Conservation (phyloP, 1,140 invertebrate genomes). For the Drosophila sproati region DNA sequence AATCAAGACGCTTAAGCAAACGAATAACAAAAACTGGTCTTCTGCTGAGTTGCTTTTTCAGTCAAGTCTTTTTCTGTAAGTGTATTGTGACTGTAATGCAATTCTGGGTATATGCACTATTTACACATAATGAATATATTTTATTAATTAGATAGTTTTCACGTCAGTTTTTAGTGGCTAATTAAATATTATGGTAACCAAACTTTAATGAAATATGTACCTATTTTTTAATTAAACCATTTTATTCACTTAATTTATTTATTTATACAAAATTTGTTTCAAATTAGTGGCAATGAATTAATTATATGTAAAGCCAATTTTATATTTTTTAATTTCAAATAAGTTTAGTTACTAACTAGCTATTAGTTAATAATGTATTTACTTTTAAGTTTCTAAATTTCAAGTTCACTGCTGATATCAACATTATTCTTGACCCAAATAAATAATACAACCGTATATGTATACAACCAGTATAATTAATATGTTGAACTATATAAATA, state of each 20-base stretch:
- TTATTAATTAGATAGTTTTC: not conserved
- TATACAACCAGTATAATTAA: not conserved
- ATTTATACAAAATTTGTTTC: no score
- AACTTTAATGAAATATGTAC: no score
- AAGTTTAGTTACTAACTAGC: no score
- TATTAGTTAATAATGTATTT: not conserved
- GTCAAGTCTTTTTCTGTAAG: constrained; percentile 14
- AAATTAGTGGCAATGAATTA: no score
- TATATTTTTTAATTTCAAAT: no score
- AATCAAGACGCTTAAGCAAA: constrained; percentile 12
- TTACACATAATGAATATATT: not conserved
- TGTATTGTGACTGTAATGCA: not conserved
- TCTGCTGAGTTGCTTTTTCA: constrained; percentile 5
- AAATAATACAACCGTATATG: not conserved
- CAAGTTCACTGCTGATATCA: no score
- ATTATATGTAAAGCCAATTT: no score
- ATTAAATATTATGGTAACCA: no score
- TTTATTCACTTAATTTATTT: not conserved
- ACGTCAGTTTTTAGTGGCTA: no score
- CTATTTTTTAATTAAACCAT: not conserved
- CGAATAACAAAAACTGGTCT: constrained; percentile 30
- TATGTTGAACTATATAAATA: no score
- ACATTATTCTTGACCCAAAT: not conserved
- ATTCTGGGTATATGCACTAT: not conserved
- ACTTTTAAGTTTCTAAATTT: no score